Base-by-base conservation (phyloP, 2,797 vertebrate genomes). In the Sebastes diaconus region DNA sequence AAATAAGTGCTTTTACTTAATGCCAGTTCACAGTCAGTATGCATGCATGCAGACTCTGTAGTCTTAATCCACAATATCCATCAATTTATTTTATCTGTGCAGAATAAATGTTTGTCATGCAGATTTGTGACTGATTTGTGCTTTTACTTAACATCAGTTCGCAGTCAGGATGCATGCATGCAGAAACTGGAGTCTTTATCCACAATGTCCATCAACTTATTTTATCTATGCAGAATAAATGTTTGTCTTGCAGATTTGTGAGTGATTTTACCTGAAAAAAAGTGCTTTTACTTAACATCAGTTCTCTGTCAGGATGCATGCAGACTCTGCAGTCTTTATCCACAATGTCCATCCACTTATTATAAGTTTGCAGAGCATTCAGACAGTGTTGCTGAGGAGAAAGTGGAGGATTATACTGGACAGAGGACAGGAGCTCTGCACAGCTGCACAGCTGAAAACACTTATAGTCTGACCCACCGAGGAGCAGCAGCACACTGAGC, bases 321-420 rank as follows among this genome's bases (percentile, higher is more conserved):
- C 36, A 39, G 36, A 39, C 36, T 39, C 36, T 39, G 36, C 12
- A 13, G 36, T 39, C 36, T 39, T 39, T 39, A 13, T 39, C 36
- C 36, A 39, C 36, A 39, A 39, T 39, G n/a, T 46, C 74, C 55
- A 69, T 61, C 79, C 90, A 92, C 85, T 92, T 90, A 75, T 73
- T 75, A 27, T n/a, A 92, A 93, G 82, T 93, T 93, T 83, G 24
- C 39, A 67, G 18, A 1, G 11, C 66, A 3, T 16, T 55, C 6
- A 57, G 27, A 24, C 27, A 20, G 46, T 46, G 42, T 46, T 46
- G 32, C 50, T 13, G 22, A 1, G 4, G 3, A 34, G 30, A 60
- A 70, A 74, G 75, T 1, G 52, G 58, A 2, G 34, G 34, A 72
- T 83, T 27, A 30, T 24, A 18, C 6, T 30, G 64, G 59, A 77